Evolutionary conservation across 2,797 vertebrate genomes (phyloP).

Genomic region (Anomalospiza imberbis): DNA sequence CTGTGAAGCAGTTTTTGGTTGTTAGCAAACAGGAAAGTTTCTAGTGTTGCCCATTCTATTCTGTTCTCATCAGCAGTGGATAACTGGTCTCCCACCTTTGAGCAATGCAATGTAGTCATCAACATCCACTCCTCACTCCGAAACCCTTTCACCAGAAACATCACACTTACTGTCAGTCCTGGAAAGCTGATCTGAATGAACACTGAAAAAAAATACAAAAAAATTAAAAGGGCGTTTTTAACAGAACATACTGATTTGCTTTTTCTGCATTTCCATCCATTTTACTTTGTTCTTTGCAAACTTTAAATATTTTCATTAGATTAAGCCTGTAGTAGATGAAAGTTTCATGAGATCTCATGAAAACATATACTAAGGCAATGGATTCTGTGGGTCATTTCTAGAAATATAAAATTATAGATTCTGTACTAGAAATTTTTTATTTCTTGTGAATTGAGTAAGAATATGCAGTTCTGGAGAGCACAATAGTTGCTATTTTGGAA

Average conservation of each 20-base stretch:
- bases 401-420: background rate
- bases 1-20: background rate
- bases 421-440: background rate
- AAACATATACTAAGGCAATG: background rate
- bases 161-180: background rate
- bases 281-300: background rate
- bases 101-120: background rate
- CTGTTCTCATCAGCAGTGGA: background rate
- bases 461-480: background rate
- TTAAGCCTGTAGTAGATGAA: background rate
- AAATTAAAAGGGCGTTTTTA: background rate
- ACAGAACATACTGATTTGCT: background rate
- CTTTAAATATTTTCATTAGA: background rate
- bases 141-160: background rate
- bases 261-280: background rate
- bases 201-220: background rate
- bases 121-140: background rate
- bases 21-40: background rate
- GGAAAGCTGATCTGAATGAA: background rate
- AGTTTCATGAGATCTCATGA: background rate
- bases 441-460: background rate
- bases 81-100: background rate
- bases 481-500: background rate
- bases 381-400: background rate
- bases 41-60: background rate